Evolutionary conservation across 2,888 invertebrate genomes (phyloP), one percentile per base, ranked within the genome.

Genomic region (Tethea ocularis): DNA sequence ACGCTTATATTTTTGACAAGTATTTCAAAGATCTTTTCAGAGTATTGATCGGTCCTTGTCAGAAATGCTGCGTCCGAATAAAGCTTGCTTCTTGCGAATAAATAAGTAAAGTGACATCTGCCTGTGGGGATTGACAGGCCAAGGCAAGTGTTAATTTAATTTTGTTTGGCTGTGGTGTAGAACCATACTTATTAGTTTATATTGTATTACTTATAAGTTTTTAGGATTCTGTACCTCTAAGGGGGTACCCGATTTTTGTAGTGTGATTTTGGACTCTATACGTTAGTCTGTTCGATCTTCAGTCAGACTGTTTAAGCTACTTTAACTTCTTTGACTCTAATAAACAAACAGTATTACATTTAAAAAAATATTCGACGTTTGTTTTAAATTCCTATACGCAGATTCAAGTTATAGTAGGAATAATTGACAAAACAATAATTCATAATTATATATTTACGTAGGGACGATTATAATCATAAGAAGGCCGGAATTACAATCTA

Each of bases 401-500:
- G 11, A 33, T 33, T 33, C 7, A 33, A 33, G 0, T 8, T 8
- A 3, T 26, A 26, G 6, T 5, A 0, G 26, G 26, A 7, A 4
- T 15, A 2, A 13, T 36, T 38, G 22, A 33, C 56, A 29, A 52
- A 53, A 62, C 56, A 66, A 65, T 68, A n/a, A n/a, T n/a, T n/a
- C n/a, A 62, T 62, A 38, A 58, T 33, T 33, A 13, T 33, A 38
- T 41, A 58, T 33, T 13, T 24, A 60, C 51, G 52, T 56, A n/a
- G n/a, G n/a, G n/a, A 38, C 63, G 63, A 62, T 66, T 67, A 53
- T 58, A 63, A 62, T 64, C 67, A 64, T 68, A 67, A 67, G 68
- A 59, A 60, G 58, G 68, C 63, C 71, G 60, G 61, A 65, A 75
- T 82, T 74, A 74, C 72, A 77, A 80, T 79, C 73, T 78, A 77